Evolutionary conservation across 2,113 vertebrate species (phyloP).

Genomic region (Dasyurus viverrinus): DNA sequence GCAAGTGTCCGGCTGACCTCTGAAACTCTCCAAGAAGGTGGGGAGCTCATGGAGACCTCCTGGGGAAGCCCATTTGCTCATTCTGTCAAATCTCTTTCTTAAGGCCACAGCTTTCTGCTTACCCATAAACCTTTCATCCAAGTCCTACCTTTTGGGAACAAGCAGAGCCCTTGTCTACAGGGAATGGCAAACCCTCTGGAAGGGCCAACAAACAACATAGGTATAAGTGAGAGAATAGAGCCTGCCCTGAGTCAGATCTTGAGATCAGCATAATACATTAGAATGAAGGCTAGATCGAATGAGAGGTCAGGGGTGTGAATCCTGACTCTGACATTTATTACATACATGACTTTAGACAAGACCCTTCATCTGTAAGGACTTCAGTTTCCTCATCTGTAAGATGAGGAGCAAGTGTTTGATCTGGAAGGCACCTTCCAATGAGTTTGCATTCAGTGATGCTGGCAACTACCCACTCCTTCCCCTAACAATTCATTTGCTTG

Average conservation of each 20-base stretch:
- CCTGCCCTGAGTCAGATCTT: background rate
- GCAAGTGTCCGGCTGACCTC: background rate
- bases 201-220: background rate
- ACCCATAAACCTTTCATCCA: background rate
- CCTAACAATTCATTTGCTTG: background rate
- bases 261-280: background rate
- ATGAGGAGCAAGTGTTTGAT: background rate
- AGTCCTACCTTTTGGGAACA: background rate
- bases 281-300: background rate
- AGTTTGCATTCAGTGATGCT: background rate
- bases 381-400: background rate
- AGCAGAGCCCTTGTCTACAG: background rate
- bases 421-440: background rate
- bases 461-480: background rate
- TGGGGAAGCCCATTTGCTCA: background rate
- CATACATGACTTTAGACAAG: background rate
- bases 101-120: background rate
- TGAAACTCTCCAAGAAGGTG: background rate
- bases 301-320: background rate
- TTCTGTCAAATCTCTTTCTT: background rate
- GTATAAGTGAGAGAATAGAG: background rate
- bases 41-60: background rate
- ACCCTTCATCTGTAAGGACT: background rate
- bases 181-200: background rate
- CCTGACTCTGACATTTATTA: background rate